phyloP scores from a whole-genome alignment of 2,888 invertebrate species.

The Orchesellides sinensis region DNA sequence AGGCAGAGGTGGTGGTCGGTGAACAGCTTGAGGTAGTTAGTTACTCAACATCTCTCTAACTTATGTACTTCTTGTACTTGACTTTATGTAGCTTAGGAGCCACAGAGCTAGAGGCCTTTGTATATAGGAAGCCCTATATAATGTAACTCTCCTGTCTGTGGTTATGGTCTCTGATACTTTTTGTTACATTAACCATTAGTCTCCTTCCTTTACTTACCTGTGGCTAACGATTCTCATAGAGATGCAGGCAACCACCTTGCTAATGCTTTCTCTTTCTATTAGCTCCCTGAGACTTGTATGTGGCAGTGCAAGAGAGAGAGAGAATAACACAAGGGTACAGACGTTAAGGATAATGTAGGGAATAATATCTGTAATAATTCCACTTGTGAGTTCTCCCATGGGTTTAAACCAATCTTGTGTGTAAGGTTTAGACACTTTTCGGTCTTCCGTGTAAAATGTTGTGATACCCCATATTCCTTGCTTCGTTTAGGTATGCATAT shows the following conservation, averaged over 20 bases:
- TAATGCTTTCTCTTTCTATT: conserved; percentile 69
- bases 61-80: background rate
- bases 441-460: too few relatives aligned
- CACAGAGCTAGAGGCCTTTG: background rate
- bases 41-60: conserved; percentile 12
- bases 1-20: conserved; percentile 21
- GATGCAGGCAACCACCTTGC: conserved; percentile 18
- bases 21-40: conserved; percentile 33
- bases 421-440: background rate
- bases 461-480: too few relatives aligned
- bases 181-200: conserved; percentile 60
- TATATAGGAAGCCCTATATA: too few relatives aligned
- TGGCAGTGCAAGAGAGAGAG: conserved; percentile 52
- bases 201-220: conserved; percentile 58
- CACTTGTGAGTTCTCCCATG: conserved; percentile 55
- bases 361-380: conserved; percentile 63
- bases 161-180: conserved; percentile 46
- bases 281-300: conserved; percentile 38
- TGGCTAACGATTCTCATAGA: conserved; percentile 24
- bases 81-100: conserved; percentile 18
- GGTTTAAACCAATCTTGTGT: conserved; percentile 54
- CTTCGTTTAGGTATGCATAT: too few relatives aligned
- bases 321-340: conserved; percentile 25
- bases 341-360: conserved; percentile 35
- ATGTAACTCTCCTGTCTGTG: conserved; percentile 33